phyloP scores from a whole-genome alignment of 2,888 invertebrate species.

The Agelastica alni region DNA sequence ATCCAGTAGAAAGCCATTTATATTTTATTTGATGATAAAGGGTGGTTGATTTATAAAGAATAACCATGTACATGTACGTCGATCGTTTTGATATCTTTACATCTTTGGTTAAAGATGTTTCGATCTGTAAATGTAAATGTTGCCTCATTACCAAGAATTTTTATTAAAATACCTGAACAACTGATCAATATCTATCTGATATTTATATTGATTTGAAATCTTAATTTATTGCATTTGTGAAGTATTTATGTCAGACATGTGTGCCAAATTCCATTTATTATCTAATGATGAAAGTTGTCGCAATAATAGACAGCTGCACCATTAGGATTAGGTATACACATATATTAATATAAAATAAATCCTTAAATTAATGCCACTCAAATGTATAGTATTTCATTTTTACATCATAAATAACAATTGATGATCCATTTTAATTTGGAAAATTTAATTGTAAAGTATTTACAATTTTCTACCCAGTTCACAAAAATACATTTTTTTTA shows the following conservation, averaged over 20 bases:
- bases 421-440: too few relatives aligned
- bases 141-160: conserved; percentile 5
- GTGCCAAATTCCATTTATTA: conserved; percentile 31
- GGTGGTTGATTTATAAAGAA: too few relatives aligned
- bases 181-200: conserved; percentile 3
- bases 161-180: conserved; percentile 5
- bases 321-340: conserved; percentile 25
- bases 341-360: too few relatives aligned
- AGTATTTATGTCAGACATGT: conserved; percentile 31
- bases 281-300: conserved; percentile 18
- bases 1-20: too few relatives aligned
- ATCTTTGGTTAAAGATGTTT: neutral
- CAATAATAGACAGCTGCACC: conserved; percentile 22
- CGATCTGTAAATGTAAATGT: neutral
- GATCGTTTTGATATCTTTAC: neutral
- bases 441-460: too few relatives aligned
- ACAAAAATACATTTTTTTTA: too few relatives aligned
- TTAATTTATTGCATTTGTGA: conserved; percentile 14
- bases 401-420: too few relatives aligned
- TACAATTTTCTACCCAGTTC: too few relatives aligned
- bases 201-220: conserved; percentile 13
- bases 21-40: too few relatives aligned
- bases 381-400: too few relatives aligned
- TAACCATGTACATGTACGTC: too few relatives aligned
- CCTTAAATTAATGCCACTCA: too few relatives aligned